Conservation (phyloP, 2,888 invertebrate species). For the Pedicia rivosa region DNA sequence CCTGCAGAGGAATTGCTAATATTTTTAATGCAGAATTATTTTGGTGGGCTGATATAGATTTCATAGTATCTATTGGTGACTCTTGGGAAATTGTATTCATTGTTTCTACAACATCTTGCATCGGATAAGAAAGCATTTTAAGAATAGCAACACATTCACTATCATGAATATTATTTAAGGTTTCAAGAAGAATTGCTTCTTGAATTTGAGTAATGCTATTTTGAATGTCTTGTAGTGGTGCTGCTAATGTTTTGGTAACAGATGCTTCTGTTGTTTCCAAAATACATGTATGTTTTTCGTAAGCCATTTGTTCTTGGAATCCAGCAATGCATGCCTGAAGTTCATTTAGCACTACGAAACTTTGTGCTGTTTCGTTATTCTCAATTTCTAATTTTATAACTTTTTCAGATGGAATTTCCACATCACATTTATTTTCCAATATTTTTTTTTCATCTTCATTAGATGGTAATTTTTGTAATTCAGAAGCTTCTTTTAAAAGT, state of each 20-base stretch:
- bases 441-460: no score
- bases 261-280: slow-evolving; percentile 15
- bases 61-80: slow-evolving; percentile 25
- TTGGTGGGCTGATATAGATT: slow-evolving; percentile 13
- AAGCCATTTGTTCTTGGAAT: slow-evolving; percentile 17
- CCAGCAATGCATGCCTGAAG: slow-evolving; percentile 22
- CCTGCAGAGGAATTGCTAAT: slow-evolving; percentile 11
- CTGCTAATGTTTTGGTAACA: slow-evolving; percentile 18
- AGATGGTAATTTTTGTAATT: no score
- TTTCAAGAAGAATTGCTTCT: slow-evolving; percentile 15
- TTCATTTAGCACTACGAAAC: no score
- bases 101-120: slow-evolving; percentile 14
- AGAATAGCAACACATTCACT: slow-evolving; percentile 12
- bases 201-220: slow-evolving; percentile 23
- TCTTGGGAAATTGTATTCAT: slow-evolving; percentile 22
- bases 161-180: slow-evolving; percentile 10
- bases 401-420: slow-evolving; percentile 19
- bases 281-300: background rate
- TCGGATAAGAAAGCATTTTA: slow-evolving; percentile 18
- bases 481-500: background rate
- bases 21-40: slow-evolving; percentile 9
- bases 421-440: no score
- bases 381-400: slow-evolving; percentile 21
- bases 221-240: slow-evolving; percentile 22
- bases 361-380: slow-evolving; percentile 19